These are phyloP conservation scores for Riparia riparia DNA, from an alignment of 2,113 vertebrate genomes.

Conservation along the genomic window DNA sequence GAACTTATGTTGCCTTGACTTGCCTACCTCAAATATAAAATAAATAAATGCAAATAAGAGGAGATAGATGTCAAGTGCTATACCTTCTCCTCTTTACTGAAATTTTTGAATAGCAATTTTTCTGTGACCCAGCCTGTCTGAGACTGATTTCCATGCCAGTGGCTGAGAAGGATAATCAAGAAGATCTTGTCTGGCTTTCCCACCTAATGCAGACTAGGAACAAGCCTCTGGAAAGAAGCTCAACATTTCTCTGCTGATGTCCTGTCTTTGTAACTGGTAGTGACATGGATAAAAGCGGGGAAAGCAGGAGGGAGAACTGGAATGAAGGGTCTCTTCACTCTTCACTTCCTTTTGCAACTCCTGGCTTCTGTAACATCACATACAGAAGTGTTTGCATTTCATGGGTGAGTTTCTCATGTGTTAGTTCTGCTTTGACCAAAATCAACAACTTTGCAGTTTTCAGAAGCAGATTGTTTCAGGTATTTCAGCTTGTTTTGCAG, in stretches of 20 bases:
- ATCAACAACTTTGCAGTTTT: not conserved
- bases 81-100: not conserved
- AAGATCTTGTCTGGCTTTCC: not conserved
- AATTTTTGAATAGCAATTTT: not conserved
- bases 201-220: not conserved
- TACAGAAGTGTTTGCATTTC: not conserved
- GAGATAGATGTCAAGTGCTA: not conserved
- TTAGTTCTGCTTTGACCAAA: not conserved
- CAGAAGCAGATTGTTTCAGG: not conserved
- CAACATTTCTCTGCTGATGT: not conserved
- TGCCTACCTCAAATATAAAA: not conserved
- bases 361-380: not conserved
- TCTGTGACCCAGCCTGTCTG: not conserved
- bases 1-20: not conserved
- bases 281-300: not conserved
- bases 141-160: not conserved
- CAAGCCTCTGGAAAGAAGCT: not conserved
- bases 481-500: constrained; percentile 37
- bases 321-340: not conserved
- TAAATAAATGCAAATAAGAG: not conserved
- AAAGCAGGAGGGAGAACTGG: not conserved
- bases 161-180: not conserved
- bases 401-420: not conserved
- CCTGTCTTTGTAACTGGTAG: not conserved
- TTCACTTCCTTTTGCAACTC: not conserved